A percentile compares a stretch with the other conserved stretches of the same genome.
Conservation (phyloP, 2,888 invertebrate species). For the Xanthia icteritia region DNA sequence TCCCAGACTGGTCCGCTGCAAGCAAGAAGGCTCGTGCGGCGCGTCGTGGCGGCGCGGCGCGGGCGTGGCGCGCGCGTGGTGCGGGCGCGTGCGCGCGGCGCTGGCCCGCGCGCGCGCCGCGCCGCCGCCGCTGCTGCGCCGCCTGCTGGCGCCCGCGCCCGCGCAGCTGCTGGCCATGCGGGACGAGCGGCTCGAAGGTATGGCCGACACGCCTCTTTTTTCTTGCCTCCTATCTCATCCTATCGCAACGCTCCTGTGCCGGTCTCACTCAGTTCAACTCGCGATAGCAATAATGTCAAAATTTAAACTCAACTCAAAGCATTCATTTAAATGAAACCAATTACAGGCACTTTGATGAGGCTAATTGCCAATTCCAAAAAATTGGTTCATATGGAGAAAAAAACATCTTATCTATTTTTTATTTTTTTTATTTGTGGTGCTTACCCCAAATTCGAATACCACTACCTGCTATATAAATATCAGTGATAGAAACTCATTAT, state of each 20-base stretch:
- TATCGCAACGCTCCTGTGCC: background rate
- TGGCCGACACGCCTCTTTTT: no score
- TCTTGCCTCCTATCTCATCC: background rate
- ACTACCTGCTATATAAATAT: no score
- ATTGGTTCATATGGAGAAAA: background rate
- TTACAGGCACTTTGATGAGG: background rate
- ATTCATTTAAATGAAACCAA: no score
- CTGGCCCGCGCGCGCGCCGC: conserved; percentile 67
- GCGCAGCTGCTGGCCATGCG: conserved; percentile 60
- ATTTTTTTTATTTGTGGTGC: no score
- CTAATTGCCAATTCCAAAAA: no score
- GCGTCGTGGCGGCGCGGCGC: conserved; percentile 58
- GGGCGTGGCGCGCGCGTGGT: conserved; percentile 76
- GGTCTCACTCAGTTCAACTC: background rate
- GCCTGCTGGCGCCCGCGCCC: conserved; percentile 74
- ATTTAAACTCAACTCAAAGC: background rate
- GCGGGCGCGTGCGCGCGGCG: conserved; percentile 78
- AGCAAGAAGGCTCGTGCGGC: conserved; percentile 42
- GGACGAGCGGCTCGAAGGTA: conserved; percentile 64
- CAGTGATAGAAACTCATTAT: no score
- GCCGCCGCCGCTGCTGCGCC: conserved; percentile 74
- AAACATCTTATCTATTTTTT: no score
- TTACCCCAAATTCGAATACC: no score
- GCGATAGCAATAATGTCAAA: background rate
- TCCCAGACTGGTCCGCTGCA: conserved; percentile 63